phyloP scores from a whole-genome alignment of 1,140 invertebrate species.

The Dendrolimus kikuchii region DNA sequence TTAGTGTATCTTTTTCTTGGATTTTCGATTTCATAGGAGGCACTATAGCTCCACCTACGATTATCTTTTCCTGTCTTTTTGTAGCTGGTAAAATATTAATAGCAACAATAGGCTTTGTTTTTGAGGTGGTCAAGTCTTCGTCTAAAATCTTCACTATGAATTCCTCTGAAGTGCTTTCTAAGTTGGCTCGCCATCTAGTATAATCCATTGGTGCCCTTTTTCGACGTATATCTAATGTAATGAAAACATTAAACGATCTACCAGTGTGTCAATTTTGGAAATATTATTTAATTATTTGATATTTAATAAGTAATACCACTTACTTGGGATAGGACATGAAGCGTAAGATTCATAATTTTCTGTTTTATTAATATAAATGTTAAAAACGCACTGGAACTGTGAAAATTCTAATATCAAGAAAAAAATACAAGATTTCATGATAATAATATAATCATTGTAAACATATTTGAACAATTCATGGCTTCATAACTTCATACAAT shows the following conservation, averaged over 20 bases:
- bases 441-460: slow-evolving; percentile 40
- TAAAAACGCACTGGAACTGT: slow-evolving; percentile 23
- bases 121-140: slow-evolving; percentile 38
- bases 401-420: slow-evolving; percentile 46
- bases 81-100: slow-evolving; percentile 44
- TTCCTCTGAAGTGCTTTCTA: slow-evolving; percentile 35
- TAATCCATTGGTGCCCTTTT: slow-evolving; percentile 50
- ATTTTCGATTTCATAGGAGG: slow-evolving; percentile 20
- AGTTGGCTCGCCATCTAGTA: slow-evolving; percentile 45
- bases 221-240: slow-evolving; percentile 33
- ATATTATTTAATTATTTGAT: neutral
- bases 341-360: slow-evolving; percentile 26
- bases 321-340: slow-evolving; percentile 35
- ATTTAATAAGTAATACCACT: slow-evolving; percentile 13
- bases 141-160: slow-evolving; percentile 62
- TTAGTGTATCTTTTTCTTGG: slow-evolving; percentile 10
- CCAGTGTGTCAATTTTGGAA: neutral
- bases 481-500: too few species aligned
- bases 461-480: slow-evolving; percentile 39
- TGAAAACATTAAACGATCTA: slow-evolving; percentile 3
- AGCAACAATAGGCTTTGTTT: slow-evolving; percentile 32
- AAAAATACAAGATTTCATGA: slow-evolving; percentile 51
- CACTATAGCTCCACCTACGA: slow-evolving; percentile 41
- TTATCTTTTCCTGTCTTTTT: slow-evolving; percentile 36
- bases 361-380: slow-evolving; percentile 23